Evolutionary conservation across 2,113 vertebrate genomes (phyloP).

Genomic region (Sphaerodactylus townsendi): DNA sequence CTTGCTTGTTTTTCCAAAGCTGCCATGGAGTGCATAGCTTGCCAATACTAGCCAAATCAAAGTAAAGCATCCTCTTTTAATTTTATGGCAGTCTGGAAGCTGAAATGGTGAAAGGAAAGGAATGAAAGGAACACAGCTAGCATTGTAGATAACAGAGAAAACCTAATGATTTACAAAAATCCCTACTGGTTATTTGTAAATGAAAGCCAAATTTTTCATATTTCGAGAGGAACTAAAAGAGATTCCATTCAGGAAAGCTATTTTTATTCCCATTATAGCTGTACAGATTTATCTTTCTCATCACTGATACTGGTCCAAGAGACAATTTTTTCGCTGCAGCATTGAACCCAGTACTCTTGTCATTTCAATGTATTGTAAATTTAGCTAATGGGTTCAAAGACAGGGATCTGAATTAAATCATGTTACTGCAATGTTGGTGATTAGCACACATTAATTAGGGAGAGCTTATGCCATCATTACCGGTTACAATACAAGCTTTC

Average conservation of each 20-base stretch:
- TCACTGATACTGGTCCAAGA: neutral
- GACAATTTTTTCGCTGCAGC: too few species aligned
- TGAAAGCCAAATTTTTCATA: neutral
- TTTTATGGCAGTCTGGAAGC: too few species aligned
- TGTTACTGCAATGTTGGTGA: constrained; percentile 26
- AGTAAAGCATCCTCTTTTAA: neutral
- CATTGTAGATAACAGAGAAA: neutral
- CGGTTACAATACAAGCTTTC: neutral
- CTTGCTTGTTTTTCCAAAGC: too few species aligned
- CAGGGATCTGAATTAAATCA: constrained; percentile 17
- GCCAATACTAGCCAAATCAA: neutral
- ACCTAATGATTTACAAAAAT: neutral
- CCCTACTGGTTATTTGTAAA: neutral
- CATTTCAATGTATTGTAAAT: constrained; percentile 5
- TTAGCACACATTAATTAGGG: constrained; percentile 25
- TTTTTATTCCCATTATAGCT: neutral
- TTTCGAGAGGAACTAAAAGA: neutral
- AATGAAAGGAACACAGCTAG: neutral
- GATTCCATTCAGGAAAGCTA: neutral
- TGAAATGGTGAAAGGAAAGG: neutral
- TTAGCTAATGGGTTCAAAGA: neutral
- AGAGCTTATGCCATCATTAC: neutral
- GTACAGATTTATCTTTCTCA: neutral
- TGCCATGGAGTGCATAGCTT: too few species aligned
- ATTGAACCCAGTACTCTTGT: neutral